Evolutionary conservation across 1,140 invertebrate species (phyloP), one percentile per base, ranked within the genome.

Genomic region (Harpegnathos saltator): DNA sequence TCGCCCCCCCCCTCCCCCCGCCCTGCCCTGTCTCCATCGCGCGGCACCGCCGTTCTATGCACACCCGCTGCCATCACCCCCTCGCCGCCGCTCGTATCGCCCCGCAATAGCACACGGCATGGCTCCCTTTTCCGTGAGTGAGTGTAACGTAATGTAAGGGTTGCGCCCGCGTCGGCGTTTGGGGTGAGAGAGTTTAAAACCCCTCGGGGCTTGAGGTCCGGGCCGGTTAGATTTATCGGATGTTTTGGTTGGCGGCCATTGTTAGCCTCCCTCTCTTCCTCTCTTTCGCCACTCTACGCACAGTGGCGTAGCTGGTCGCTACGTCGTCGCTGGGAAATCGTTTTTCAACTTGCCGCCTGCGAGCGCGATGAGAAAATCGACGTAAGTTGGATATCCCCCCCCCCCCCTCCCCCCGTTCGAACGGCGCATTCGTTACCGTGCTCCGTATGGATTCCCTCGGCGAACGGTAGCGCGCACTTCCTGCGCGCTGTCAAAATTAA

Each of bases 171-270:
- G 91, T 93, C 87, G 75, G 89, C 89, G 90, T 89, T 85, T 84
- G 90, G 91, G 91, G 91, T 90, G 92, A 92, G 91, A 91, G 88
- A 92, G 92, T 94, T 94, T 94, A 94, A 94, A 94, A 94, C 89
- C 93, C 93, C 92, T 91, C 87, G 93, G 93, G 92, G 93, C 92
- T 94, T 93, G 93, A 93, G 93, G 93, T 94, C 91, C 92, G 89
- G 90, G 88, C 92, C 91, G 93, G 93, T 94, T 94, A 94, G 94
- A 94, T 94, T 94, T 94, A 94, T 94, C 93, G 94, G 92, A 94
- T 94, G 93, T 94, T 94, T 94, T 94, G 94, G 93, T 94, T 93
- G 93, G 93, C 94, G 92, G 93, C 93, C 94, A 94, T 94, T 94
- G 93, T 94, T 94, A 92, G 89, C 89, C 86, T 86, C 86, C 90